A percentile compares a stretch with the other conserved stretches of the same genome.
Evolutionary conservation across 2,888 invertebrate species (phyloP).

Genomic region (Sialis fuliginosa): DNA sequence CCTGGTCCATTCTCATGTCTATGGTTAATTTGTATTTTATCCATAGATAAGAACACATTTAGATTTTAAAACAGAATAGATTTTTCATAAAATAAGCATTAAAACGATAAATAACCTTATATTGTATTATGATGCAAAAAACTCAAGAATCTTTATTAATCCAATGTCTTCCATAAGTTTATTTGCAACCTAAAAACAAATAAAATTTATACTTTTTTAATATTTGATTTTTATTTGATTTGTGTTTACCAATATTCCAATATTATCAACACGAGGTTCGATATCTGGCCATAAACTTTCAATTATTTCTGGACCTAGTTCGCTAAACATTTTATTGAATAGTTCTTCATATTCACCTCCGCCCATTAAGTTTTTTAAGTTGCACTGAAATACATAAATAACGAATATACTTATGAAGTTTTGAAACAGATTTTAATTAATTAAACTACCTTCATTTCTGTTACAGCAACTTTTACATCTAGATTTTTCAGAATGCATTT

Average conservation of each 20-base stretch:
- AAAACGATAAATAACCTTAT: no score
- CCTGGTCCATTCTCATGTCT: no score
- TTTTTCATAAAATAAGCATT: no score
- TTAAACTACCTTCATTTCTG: no score
- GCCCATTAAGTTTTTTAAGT: conserved; percentile 23
- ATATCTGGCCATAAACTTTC: conserved; percentile 26
- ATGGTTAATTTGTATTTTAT: no score
- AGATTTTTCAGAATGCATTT: no score
- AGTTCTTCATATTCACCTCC: conserved; percentile 20
- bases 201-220: not conserved
- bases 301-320: conserved; percentile 23
- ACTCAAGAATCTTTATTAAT: no score
- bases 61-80: no score
- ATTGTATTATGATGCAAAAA: no score
- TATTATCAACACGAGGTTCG: conserved; percentile 20
- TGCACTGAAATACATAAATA: conserved; percentile 17
- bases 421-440: no score
- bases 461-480: no score
- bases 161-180: not conserved
- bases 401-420: not conserved
- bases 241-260: conserved; percentile 20
- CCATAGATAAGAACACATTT: no score
- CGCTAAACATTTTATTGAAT: conserved; percentile 23
- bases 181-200: not conserved
- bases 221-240: not conserved